These are phyloP conservation scores for Dioctria rufipes DNA, from an alignment of 2,888 invertebrate genomes.

Conservation along the genomic window DNA sequence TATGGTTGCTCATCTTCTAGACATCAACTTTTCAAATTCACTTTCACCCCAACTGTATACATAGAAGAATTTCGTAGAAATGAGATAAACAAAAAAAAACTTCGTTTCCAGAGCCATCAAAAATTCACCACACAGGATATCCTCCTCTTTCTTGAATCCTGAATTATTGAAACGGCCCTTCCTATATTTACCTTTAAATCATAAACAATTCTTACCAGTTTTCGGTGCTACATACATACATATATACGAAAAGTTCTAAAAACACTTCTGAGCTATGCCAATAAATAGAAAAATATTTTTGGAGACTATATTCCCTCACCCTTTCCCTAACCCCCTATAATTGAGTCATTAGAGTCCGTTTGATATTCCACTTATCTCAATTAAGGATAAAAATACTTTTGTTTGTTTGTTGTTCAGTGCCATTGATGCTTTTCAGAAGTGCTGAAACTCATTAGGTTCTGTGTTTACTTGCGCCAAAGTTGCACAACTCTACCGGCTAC, in stretches of 20 bases:
- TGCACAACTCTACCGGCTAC: too few relatives aligned
- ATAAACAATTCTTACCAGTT: neutral
- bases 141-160: too few relatives aligned
- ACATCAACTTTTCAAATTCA: constrained; percentile 24
- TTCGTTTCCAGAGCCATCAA: too few relatives aligned
- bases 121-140: too few relatives aligned
- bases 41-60: too few relatives aligned
- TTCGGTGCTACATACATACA: neutral
- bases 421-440: neutral
- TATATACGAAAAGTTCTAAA: constrained; percentile 2
- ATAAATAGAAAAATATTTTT: neutral
- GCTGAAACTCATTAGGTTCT: constrained; percentile 7
- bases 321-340: constrained; percentile 8
- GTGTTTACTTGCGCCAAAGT: neutral
- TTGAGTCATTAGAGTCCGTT: constrained; percentile 36
- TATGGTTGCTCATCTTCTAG: constrained; percentile 13
- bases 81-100: too few relatives aligned
- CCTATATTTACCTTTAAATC: neutral
- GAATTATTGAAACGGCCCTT: neutral
- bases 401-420: neutral
- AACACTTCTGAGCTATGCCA: neutral
- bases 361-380: constrained; percentile 27
- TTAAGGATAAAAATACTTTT: constrained; percentile 10
- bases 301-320: neutral
- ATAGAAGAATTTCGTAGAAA: too few relatives aligned